Base-by-base conservation (phyloP, 2,797 vertebrate genomes). In the Avahi laniger region DNA sequence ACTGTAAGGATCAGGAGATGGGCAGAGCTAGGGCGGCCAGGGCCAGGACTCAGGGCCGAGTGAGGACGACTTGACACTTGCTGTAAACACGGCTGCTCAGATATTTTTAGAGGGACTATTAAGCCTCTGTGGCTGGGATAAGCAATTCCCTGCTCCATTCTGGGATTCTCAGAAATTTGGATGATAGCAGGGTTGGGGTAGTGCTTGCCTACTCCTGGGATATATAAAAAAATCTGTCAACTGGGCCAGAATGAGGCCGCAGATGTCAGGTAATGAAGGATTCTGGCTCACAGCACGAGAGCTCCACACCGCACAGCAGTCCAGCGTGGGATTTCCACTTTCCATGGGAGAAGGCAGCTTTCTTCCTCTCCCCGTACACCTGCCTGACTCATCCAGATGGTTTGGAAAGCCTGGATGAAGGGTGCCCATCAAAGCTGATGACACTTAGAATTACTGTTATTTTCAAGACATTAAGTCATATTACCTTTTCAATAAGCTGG, bases 21-120 rank as follows among this genome's bases (percentile, higher is more conserved):
- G 54, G 57, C 73, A 57, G 78, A 72, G 48, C 57, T 3, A 7
- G 10, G n/a, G 22, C 10, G 18, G 43, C 84, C 13, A 10, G 78
- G 88, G 35, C 70, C 95, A 84, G 90, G 75, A 63, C 65, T 67
- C 12, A n/a, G 65, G 85, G 41, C 82, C 94, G 69, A 93, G 72
- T 17, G 46, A 92, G 52, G 48, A 30, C 17, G 33, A 38, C 50
- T 70, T 85, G 69, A 85, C 46, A 43, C 57, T 54, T 72, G 69
- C 84, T 86, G 38, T 15, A 43, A 69, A 75, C 4, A 52, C 1
- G 24, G 67, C 88, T 92, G 85, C 17, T n/a, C 12, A 20, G 88
- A 88, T 95, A 89, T 70, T 91, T 96, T 97, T 90, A 97, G 89
- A 93, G 73, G 65, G 41, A 91, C 73, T 83, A 24, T 13, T 33